Evolutionary conservation across 2,113 vertebrate genomes (phyloP), one percentile per base, ranked within the genome.

Genomic region (Catharus fuscescens): DNA sequence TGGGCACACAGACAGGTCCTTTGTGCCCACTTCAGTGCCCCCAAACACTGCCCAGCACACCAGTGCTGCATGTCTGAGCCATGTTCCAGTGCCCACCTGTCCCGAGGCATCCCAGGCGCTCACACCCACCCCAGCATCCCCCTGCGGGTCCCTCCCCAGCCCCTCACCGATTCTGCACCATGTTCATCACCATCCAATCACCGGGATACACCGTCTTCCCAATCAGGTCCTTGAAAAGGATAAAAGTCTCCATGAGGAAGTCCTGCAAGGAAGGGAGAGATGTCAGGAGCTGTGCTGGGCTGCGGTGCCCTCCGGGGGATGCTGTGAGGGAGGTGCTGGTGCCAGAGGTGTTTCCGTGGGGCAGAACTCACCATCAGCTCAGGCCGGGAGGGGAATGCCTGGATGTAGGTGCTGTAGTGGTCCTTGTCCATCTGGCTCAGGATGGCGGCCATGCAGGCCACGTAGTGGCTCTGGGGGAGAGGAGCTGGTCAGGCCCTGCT

Each of bases 121-220:
- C 62, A 16, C 47, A 47, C 6, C n/a, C 40, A 1, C 32, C 59
- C 56, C 25, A 10, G 14, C 1, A 0, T 12, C 25, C 2, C 0
- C 31, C 40, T 2, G 1, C 1, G 1, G 38, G 26, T 26, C 77
- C 64, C 34, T 42, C 28, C 38, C 12, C 54, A 6, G 28, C 1
- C n/a, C 32, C 96, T 92, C 96, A 97, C 97, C 97, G 94, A 78
- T 97, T 97, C 80, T 97, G 97, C 79, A 97, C 96, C 97, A 97
- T 97, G 80, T 93, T 96, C 97, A 97, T 97, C 91, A 97, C 96
- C 90, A 96, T 16, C 97, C 97, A 97, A 86, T 97, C 97, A 0
- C 77, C 8, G 2, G 96, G 97, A 20, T 97, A 97, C 67, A 97
- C 97, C 0, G 79, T 94, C 91, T 97, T 97, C 48, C 97, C 95